Conservation (phyloP, 2,113 vertebrate genomes). For the Oncorhynchus clarkii region DNA sequence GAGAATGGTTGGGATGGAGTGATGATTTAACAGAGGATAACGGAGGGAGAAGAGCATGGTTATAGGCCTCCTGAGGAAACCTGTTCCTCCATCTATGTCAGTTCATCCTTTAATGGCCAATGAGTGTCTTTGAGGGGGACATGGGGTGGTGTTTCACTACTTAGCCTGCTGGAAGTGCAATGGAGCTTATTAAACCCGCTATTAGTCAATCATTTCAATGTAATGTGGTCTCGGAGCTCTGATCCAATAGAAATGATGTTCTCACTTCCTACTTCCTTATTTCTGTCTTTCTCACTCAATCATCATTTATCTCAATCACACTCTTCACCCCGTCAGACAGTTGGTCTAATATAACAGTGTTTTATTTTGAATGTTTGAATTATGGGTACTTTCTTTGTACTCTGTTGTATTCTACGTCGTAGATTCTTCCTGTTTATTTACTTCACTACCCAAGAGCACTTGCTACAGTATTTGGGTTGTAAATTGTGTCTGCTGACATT, state of each 20-base stretch:
- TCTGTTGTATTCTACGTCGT: background rate
- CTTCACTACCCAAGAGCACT: background rate
- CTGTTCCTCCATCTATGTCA: slow-evolving; percentile 11
- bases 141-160: slow-evolving; percentile 17
- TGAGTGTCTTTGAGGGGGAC: slow-evolving; percentile 19
- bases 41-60: slow-evolving; percentile 28
- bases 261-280: background rate
- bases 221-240: background rate
- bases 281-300: background rate
- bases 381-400: background rate
- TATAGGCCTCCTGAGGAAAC: slow-evolving; percentile 6
- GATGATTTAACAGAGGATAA: slow-evolving; percentile 34
- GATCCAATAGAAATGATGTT: background rate
- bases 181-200: background rate
- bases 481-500: slow-evolving; percentile 15
- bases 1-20: background rate
- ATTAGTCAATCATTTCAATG: slow-evolving; percentile 11
- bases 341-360: background rate
- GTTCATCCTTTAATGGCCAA: slow-evolving; percentile 22
- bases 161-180: slow-evolving; percentile 21
- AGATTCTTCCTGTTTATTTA: background rate
- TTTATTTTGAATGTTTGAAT: too few species aligned
- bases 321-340: background rate
- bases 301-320: slow-evolving; percentile 1
- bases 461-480: slow-evolving; percentile 5